phyloP scores from a whole-genome alignment of 1,140 invertebrate genomes.

The Acromyrmex echinatior region DNA sequence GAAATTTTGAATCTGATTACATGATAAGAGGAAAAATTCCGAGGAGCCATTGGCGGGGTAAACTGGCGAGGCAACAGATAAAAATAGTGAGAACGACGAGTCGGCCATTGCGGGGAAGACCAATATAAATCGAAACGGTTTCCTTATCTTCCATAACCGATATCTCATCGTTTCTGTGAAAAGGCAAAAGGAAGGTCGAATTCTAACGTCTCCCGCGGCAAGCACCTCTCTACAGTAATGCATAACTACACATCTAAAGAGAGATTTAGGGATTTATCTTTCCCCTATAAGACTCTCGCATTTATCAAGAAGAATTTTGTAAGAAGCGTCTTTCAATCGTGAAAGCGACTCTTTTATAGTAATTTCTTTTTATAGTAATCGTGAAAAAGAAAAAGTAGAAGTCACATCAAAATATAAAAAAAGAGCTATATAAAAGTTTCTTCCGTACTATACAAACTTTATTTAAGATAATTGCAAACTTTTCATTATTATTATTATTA shows the following conservation, averaged over 20 bases:
- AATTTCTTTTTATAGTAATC: background rate
- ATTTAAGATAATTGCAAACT: too few species aligned
- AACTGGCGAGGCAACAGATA: background rate
- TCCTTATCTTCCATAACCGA: conserved; percentile 28
- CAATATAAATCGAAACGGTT: conserved; percentile 35
- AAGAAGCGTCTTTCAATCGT: background rate
- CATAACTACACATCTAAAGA: background rate
- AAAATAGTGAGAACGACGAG: background rate
- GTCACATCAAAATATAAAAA: background rate
- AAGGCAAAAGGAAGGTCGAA: background rate
- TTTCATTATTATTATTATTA: too few species aligned
- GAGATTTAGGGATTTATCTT: conserved; percentile 38
- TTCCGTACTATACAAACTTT: too few species aligned
- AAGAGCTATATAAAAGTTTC: too few species aligned
- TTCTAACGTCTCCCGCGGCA: background rate
- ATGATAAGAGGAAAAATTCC: background rate
- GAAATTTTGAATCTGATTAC: conserved; percentile 28
- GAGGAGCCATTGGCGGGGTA: background rate
- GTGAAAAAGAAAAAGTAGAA: background rate
- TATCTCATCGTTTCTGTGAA: conserved; percentile 34
- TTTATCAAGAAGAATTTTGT: conserved; percentile 25
- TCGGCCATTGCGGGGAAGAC: background rate
- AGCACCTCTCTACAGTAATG: background rate
- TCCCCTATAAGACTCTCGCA: background rate
- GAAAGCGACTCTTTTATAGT: conserved; percentile 16